Percentiles rank a stretch among this genome's conserved stretches.
Evolutionary conservation across 2,797 vertebrate species (phyloP).

Genomic region (Liasis olivaceus): DNA sequence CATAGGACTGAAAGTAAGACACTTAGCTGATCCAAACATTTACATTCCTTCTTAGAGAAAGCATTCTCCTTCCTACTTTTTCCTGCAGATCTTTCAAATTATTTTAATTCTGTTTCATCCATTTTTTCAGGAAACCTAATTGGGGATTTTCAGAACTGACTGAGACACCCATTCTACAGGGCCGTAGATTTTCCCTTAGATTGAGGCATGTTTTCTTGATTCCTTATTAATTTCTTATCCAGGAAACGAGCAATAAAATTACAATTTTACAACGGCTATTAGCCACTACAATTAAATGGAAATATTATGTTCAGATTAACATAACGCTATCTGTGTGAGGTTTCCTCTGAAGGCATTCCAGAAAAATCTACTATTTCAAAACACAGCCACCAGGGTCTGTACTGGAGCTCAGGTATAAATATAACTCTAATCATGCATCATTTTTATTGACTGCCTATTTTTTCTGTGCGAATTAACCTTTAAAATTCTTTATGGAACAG

Average conservation of each 20-base stretch:
- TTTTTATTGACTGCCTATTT: not conserved
- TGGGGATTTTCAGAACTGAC: not conserved
- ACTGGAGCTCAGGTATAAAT: not conserved
- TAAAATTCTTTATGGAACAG: not conserved
- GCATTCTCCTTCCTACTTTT: not conserved
- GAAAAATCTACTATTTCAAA: not conserved
- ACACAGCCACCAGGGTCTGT: not conserved
- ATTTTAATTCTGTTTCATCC: not conserved
- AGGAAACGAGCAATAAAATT: not conserved
- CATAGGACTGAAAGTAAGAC: not conserved
- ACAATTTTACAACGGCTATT: too few species aligned
- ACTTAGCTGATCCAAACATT: not conserved
- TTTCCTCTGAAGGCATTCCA: not conserved
- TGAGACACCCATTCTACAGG: not conserved
- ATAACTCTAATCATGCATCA: not conserved
- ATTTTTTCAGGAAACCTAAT: rapidly evolving
- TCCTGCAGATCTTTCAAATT: not conserved
- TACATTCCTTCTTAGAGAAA: not conserved
- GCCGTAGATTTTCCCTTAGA: rapidly evolving
- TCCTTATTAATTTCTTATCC: not conserved
- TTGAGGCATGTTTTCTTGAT: not conserved
- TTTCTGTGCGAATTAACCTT: not conserved
- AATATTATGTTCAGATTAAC: not conserved
- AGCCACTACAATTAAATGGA: not conserved
- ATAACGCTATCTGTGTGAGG: not conserved